These are phyloP conservation scores for Atopsyche davidsoni DNA, from an alignment of 1,140 invertebrate species.

Conservation along the genomic window DNA sequence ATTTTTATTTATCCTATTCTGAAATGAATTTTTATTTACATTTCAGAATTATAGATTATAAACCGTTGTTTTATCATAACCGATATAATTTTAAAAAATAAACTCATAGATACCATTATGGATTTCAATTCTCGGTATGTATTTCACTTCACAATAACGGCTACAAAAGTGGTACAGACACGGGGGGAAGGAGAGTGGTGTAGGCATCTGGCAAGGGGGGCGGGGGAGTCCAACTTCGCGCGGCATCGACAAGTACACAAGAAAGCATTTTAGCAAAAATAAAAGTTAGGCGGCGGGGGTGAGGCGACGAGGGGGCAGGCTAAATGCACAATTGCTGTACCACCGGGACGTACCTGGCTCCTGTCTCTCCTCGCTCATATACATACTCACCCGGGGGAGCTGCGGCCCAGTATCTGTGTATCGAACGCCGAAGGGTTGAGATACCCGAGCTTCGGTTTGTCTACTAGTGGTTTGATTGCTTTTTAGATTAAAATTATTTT, in stretches of 20 bases:
- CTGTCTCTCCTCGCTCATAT: neutral
- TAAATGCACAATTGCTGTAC: conserved; percentile 32
- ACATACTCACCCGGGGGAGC: conserved; percentile 2
- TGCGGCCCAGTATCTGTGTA: conserved; percentile 6
- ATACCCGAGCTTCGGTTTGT: too few relatives aligned
- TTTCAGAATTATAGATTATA: neutral
- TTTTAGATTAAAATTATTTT: too few relatives aligned
- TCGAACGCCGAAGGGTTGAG: neutral
- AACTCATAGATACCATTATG: neutral
- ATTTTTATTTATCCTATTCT: too few relatives aligned
- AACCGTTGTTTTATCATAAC: neutral
- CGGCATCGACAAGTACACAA: conserved; percentile 28
- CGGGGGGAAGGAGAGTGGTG: neutral
- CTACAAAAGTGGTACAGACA: neutral
- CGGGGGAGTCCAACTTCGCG: conserved; percentile 15
- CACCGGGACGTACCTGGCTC: neutral
- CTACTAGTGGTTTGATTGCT: too few relatives aligned
- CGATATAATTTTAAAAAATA: neutral
- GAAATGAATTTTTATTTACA: neutral
- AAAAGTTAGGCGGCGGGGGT: conserved; percentile 28
- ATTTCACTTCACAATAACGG: neutral
- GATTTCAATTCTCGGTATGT: neutral
- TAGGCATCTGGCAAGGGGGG: neutral
- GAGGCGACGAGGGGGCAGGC: conserved; percentile 2
- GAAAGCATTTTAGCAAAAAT: conserved; percentile 32